These are phyloP conservation scores for Cheilosia urbana DNA, from an alignment of 2,888 invertebrate genomes.

Conservation along the genomic window DNA sequence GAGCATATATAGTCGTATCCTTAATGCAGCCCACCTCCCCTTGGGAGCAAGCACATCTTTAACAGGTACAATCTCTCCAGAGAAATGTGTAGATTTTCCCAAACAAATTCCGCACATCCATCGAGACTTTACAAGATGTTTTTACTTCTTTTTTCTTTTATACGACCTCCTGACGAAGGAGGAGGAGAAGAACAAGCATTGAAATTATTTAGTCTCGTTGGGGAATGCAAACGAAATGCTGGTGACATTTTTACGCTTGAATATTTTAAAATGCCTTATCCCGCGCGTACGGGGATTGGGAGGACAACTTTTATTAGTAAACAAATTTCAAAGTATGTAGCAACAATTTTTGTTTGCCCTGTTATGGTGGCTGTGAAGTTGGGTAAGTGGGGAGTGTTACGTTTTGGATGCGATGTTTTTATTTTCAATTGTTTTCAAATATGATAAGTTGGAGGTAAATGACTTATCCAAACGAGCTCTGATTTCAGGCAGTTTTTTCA, in stretches of 20 bases:
- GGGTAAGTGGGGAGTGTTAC: no score
- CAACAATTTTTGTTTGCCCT: not conserved
- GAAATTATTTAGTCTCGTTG: constrained; percentile 20
- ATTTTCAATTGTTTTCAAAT: not conserved
- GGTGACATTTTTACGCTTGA: constrained; percentile 18
- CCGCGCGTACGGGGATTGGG: not conserved
- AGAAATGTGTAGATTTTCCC: constrained; percentile 18
- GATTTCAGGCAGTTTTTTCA: no score
- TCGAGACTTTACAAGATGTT: constrained; percentile 30
- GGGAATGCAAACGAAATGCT: constrained; percentile 15
- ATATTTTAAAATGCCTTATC: constrained; percentile 27
- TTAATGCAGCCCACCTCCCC: constrained; percentile 3
- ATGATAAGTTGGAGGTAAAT: no score
- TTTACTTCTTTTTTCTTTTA: not conserved
- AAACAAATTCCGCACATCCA: constrained; percentile 36
- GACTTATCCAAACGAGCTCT: no score
- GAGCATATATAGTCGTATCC: constrained; percentile 6
- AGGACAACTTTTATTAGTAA: constrained; percentile 14
- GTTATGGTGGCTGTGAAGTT: no score
- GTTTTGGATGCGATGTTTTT: not conserved
- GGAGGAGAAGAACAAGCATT: not conserved
- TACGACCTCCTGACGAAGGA: not conserved
- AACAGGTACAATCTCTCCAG: constrained; percentile 21
- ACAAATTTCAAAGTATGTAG: constrained; percentile 3
- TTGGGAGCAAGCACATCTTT: constrained; percentile 19